phyloP scores from a whole-genome alignment of 2,888 invertebrate genomes.

The Drosophila anomalata region DNA sequence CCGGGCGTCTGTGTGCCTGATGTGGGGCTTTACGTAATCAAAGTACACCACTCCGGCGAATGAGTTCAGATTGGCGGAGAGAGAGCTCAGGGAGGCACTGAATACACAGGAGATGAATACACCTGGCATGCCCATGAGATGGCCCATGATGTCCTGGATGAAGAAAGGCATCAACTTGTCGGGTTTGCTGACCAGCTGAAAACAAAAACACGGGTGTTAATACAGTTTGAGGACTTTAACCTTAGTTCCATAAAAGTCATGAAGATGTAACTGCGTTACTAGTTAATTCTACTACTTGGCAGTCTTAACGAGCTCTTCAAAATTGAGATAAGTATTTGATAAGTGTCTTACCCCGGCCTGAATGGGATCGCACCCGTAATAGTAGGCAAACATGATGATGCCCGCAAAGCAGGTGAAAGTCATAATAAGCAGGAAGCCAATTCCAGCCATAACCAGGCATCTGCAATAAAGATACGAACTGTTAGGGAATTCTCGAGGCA shows the following conservation, averaged over 20 bases:
- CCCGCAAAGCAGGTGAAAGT: conserved; percentile 86
- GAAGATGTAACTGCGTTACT: background rate
- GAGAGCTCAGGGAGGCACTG: conserved; percentile 86
- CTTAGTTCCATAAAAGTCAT: no score
- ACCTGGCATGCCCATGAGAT: conserved; percentile 86
- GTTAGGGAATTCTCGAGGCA: background rate
- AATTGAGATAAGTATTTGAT: background rate
- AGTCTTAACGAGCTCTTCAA: background rate
- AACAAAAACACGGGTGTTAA: background rate
- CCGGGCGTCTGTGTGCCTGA: conserved; percentile 83
- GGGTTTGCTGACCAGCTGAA: conserved; percentile 81
- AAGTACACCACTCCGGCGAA: conserved; percentile 86
- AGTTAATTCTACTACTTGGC: background rate
- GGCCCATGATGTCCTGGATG: conserved; percentile 85
- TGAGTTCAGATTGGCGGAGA: conserved; percentile 86
- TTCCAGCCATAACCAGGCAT: conserved; percentile 85
- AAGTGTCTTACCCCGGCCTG: conserved; percentile 84
- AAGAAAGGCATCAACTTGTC: conserved; percentile 86
- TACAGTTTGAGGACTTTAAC: background rate
- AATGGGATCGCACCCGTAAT: conserved; percentile 87
- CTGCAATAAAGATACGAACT: conserved; percentile 72
- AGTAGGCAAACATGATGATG: conserved; percentile 86
- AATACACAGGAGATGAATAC: conserved; percentile 87
- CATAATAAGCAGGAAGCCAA: conserved; percentile 86
- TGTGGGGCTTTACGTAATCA: conserved; percentile 85